A percentile compares a stretch with the other conserved stretches of the same genome.
Conservation (phyloP, 1,140 invertebrate species). For the Anoplolepis gracilipes region DNA sequence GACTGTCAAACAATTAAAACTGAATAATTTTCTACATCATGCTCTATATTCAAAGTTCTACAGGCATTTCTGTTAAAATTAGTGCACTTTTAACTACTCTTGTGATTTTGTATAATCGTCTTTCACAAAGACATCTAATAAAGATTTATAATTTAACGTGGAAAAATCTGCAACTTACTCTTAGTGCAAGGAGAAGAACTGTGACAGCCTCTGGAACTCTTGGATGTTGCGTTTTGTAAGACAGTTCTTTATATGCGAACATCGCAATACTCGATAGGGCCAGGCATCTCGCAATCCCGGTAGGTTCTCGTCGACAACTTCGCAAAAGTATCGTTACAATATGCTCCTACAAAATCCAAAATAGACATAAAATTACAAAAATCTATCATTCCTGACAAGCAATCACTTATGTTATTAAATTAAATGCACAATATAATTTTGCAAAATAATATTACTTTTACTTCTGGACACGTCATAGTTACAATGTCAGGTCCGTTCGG, state of each 20-base stretch:
- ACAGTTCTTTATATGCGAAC: slow-evolving; percentile 92
- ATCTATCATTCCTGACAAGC: background rate
- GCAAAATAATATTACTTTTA: slow-evolving; percentile 89
- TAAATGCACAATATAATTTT: background rate
- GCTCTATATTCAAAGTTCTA: slow-evolving; percentile 22
- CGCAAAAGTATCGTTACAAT: slow-evolving; percentile 94
- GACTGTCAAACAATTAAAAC: slow-evolving; percentile 49
- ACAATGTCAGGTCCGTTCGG: slow-evolving; percentile 90
- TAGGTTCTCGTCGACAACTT: slow-evolving; percentile 94
- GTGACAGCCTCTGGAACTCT: slow-evolving; percentile 94
- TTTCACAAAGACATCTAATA: background rate
- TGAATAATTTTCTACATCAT: slow-evolving; percentile 21
- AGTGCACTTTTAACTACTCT: slow-evolving; percentile 18
- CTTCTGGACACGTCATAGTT: slow-evolving; percentile 91
- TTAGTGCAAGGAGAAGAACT: slow-evolving; percentile 95
- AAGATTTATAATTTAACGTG: slow-evolving; percentile 14
- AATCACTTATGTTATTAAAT: slow-evolving; percentile 12
- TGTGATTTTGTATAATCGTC: background rate
- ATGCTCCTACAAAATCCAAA: slow-evolving; percentile 91
- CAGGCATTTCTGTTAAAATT: background rate
- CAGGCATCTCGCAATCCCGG: slow-evolving; percentile 95
- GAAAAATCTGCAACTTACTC: slow-evolving; percentile 82
- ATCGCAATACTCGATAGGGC: slow-evolving; percentile 95
- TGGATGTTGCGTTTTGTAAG: slow-evolving; percentile 88
- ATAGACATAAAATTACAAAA: slow-evolving; percentile 27